A percentile compares a stretch with the other conserved stretches of the same genome.
phyloP scores from a whole-genome alignment of 2,113 vertebrate species.

The Kobus ellipsiprymnus region DNA sequence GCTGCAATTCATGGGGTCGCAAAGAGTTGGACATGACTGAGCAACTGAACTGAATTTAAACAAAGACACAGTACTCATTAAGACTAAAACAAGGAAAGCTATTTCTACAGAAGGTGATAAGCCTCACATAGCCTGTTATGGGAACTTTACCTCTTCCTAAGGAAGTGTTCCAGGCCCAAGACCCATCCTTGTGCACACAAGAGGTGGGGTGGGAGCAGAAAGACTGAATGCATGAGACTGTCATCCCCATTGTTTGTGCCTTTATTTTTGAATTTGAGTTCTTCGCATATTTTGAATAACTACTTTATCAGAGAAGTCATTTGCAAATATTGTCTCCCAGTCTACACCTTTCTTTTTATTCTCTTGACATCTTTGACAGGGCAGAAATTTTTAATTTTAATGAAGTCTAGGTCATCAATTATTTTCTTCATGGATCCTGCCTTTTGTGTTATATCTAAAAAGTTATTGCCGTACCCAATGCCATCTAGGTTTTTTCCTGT shows the following conservation, averaged over 20 bases:
- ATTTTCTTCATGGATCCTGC: not conserved
- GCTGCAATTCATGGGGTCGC: too few relatives aligned
- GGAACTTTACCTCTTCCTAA: not conserved
- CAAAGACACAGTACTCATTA: not conserved
- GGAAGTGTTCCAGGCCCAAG: not conserved
- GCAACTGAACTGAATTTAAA: not conserved
- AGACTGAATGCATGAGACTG: not conserved
- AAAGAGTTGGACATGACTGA: too few relatives aligned
- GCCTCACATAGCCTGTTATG: too few relatives aligned
- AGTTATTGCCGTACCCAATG: not conserved
- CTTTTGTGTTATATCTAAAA: not conserved
- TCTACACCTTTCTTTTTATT: not conserved
- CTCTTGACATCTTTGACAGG: not conserved
- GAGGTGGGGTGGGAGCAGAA: not conserved
- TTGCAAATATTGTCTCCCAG: not conserved
- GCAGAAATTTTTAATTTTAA: not conserved
- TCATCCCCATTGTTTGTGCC: not conserved
- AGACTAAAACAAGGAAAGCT: not conserved
- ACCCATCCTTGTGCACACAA: not conserved
- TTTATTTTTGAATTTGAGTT: not conserved
- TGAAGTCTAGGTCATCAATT: not conserved
- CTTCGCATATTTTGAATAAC: not conserved
- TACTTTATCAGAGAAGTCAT: not conserved
- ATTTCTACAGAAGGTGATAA: not conserved
- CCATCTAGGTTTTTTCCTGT: not conserved